Evolutionary conservation across 2,113 vertebrate species (phyloP).

Genomic region (Siniperca chuatsi): DNA sequence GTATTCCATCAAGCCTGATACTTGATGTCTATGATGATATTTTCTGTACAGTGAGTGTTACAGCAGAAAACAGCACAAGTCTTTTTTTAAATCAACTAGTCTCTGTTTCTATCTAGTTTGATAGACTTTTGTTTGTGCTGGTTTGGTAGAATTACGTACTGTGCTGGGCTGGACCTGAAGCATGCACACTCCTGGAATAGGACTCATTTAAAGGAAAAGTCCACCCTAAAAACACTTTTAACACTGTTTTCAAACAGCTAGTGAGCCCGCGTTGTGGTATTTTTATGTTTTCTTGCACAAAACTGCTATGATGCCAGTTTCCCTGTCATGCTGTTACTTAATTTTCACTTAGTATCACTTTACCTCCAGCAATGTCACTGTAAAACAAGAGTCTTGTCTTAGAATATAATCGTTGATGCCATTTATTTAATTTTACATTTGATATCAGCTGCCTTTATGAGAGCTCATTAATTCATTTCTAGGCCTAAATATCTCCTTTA

Average conservation of each 20-base stretch:
- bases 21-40: slow-evolving; percentile 57
- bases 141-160: slow-evolving; percentile 42
- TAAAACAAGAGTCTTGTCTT: not conserved
- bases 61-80: slow-evolving; percentile 51
- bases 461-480: not conserved
- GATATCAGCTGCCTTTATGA: not conserved
- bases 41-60: slow-evolving; percentile 67
- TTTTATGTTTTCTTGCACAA: not conserved
- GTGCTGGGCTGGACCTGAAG: slow-evolving; percentile 78
- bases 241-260: slow-evolving; percentile 3
- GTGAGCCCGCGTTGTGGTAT: not conserved
- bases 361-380: not conserved
- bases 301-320: not conserved
- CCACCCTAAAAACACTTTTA: slow-evolving; percentile 52
- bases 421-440: not conserved
- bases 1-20: slow-evolving; percentile 62
- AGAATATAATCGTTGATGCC: not conserved
- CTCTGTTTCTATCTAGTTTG: slow-evolving; percentile 52
- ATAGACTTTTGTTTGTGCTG: slow-evolving; percentile 60
- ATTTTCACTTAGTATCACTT: not conserved
- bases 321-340: not conserved
- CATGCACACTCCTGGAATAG: slow-evolving; percentile 55
- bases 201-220: slow-evolving; percentile 54
- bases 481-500: not conserved
- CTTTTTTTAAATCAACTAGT: slow-evolving; percentile 49